A percentile compares a stretch with the other conserved stretches of the same genome.
Conservation (phyloP, 1,140 invertebrate species). For the Drosophila watanabei region DNA sequence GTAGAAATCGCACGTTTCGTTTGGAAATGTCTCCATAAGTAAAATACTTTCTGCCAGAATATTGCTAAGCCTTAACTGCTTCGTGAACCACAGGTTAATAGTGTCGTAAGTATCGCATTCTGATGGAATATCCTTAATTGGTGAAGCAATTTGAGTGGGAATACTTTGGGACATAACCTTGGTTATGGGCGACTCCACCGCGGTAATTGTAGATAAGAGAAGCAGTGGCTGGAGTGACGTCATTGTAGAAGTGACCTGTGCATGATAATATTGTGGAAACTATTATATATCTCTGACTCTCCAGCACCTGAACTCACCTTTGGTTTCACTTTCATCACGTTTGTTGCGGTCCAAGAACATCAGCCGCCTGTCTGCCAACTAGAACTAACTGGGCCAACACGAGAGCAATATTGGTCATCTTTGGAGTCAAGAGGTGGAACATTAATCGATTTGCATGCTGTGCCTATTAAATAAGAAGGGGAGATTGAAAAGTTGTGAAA, state of each 20-base stretch:
- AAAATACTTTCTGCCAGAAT: neutral
- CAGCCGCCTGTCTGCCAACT: slow-evolving; percentile 16
- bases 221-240: slow-evolving; percentile 32
- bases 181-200: neutral
- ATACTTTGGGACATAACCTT: neutral
- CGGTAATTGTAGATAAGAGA: slow-evolving; percentile 28
- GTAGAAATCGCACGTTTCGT: slow-evolving; percentile 30
- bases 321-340: slow-evolving; percentile 28
- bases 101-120: slow-evolving; percentile 13
- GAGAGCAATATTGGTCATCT: neutral
- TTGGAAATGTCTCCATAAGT: neutral
- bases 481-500: slow-evolving; percentile 5
- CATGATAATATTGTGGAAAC: slow-evolving; percentile 1
- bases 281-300: neutral
- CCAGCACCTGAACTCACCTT: slow-evolving; percentile 37
- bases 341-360: slow-evolving; percentile 43
- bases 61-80: slow-evolving; percentile 18
- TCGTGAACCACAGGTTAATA: slow-evolving; percentile 45
- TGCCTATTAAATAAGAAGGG: slow-evolving; percentile 4
- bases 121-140: neutral
- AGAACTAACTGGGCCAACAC: slow-evolving; percentile 54
- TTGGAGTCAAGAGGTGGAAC: neutral
- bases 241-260: slow-evolving; percentile 34
- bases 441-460: slow-evolving; percentile 64
- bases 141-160: neutral